Evolutionary conservation across 1,140 invertebrate species (phyloP).

Genomic region (Lycorma delicatula): DNA sequence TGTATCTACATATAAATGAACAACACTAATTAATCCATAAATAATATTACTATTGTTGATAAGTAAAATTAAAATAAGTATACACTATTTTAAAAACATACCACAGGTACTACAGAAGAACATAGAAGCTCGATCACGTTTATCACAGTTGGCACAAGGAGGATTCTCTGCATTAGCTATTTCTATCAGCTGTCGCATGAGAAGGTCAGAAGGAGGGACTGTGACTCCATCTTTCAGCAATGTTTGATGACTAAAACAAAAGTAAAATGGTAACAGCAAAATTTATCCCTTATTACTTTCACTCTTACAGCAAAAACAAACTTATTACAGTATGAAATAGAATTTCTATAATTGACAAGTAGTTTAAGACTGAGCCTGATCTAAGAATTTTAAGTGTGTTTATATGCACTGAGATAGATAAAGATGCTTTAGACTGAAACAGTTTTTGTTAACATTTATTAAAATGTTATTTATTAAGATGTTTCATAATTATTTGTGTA

Average conservation of each 20-base stretch:
- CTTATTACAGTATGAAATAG: background rate
- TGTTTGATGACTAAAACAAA: constrained; percentile 44
- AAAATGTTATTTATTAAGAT: too few relatives aligned
- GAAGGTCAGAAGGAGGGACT: constrained; percentile 49
- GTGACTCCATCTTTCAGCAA: constrained; percentile 48
- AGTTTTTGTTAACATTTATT: too few relatives aligned
- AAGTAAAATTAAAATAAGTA: too few relatives aligned
- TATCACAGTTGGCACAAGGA: constrained; percentile 61
- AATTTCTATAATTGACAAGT: background rate
- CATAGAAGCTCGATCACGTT: constrained; percentile 53
- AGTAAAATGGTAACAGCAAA: background rate
- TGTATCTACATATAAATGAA: too few relatives aligned
- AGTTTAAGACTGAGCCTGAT: background rate
- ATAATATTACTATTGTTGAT: too few relatives aligned
- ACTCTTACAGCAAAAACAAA: background rate
- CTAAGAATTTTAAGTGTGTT: background rate
- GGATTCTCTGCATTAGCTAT: constrained; percentile 56
- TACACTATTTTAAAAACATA: too few relatives aligned
- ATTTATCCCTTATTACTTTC: background rate
- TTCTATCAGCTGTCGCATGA: constrained; percentile 55
- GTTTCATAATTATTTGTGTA: too few relatives aligned
- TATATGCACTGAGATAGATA: too few relatives aligned
- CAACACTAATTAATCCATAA: too few relatives aligned
- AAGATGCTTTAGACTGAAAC: too few relatives aligned
- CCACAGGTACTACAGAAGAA: constrained; percentile 62